Conservation (phyloP, 2,797 vertebrate species). For the Oophaga sylvatica region DNA sequence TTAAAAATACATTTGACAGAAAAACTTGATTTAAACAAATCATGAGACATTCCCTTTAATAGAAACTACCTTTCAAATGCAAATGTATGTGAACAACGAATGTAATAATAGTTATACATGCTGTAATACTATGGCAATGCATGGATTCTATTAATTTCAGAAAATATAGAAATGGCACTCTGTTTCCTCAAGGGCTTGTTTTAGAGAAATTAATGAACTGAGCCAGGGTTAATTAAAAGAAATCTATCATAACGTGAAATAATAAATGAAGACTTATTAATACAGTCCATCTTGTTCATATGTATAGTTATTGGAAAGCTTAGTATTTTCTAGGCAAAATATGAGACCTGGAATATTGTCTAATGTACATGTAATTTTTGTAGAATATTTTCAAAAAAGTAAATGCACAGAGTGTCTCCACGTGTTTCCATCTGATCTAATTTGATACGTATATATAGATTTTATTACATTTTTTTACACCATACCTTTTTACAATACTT, state of each 20-base stretch:
- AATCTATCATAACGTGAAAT: slow-evolving; percentile 8
- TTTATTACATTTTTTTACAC: too few species aligned
- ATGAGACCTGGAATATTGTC: neutral
- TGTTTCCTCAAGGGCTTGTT: neutral
- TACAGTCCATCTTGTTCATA: neutral
- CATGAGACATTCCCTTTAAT: neutral
- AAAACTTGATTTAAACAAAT: neutral
- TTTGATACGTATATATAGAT: too few species aligned
- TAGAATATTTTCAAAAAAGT: too few species aligned
- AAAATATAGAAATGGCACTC: neutral
- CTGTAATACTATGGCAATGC: neutral
- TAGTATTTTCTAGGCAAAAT: neutral
- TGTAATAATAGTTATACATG: neutral
- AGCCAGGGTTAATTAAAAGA: slow-evolving; percentile 9
- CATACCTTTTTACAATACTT: too few species aligned
- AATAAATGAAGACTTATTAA: slow-evolving; percentile 16
- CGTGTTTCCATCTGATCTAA: too few species aligned
- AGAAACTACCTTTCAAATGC: neutral
- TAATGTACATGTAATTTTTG: neutral
- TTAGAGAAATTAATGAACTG: slow-evolving; percentile 19
- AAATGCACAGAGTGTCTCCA: too few species aligned
- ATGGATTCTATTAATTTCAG: neutral
- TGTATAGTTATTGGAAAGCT: neutral
- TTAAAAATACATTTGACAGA: neutral
- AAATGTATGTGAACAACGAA: neutral